Percentiles rank a stretch among this genome's conserved stretches.
Evolutionary conservation across 2,888 invertebrate species (phyloP).

Genomic region (Drepanosiphum platanoidis): DNA sequence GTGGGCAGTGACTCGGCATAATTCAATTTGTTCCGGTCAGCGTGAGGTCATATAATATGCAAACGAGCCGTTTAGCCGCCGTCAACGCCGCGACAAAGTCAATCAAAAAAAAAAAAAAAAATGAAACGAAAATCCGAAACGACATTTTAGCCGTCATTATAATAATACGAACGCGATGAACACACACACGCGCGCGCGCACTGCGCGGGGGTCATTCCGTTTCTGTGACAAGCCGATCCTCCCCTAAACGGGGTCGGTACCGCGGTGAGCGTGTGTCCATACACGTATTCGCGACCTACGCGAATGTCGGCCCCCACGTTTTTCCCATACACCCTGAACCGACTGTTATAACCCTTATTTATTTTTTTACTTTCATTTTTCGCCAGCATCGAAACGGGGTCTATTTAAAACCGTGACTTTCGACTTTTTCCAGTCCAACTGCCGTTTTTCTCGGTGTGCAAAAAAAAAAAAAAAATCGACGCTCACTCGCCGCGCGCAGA

Average conservation of each 20-base stretch:
- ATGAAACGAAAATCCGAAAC: conserved; percentile 17
- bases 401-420: conserved; percentile 60
- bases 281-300: background rate
- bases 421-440: conserved; percentile 49
- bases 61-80: conserved; percentile 57
- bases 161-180: conserved; percentile 36
- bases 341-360: background rate
- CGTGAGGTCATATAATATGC: conserved; percentile 57
- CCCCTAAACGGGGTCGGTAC: conserved; percentile 47
- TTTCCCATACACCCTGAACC: conserved; percentile 24
- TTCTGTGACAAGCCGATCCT: conserved; percentile 36
- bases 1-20: conserved; percentile 58
- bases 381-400: background rate
- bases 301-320: conserved; percentile 25
- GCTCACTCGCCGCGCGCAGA: background rate
- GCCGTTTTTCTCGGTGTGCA: conserved; percentile 32
- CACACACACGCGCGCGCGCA: background rate
- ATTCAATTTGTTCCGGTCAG: conserved; percentile 62
- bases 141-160: conserved; percentile 55
- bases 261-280: background rate
- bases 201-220: conserved; percentile 43
- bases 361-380: background rate
- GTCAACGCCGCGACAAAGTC: conserved; percentile 28
- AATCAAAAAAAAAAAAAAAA: conserved; percentile 32
- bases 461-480: too few relatives aligned